Conservation (phyloP, 2,113 vertebrate species). For the Aphyosemion australe region DNA sequence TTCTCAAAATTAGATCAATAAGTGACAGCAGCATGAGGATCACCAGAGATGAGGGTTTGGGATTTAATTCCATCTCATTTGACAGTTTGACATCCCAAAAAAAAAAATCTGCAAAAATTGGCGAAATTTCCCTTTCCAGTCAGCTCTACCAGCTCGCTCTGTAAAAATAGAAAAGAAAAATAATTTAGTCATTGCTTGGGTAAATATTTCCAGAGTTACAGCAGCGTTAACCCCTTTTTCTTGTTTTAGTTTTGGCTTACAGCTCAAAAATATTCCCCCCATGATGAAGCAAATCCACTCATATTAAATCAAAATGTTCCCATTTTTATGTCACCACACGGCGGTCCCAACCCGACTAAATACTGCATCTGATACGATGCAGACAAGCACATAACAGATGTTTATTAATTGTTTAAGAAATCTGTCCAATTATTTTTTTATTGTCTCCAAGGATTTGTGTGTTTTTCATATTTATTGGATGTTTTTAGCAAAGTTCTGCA, state of each 20-base stretch:
- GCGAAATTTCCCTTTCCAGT: slow-evolving; percentile 20
- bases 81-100: background rate
- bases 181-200: slow-evolving; percentile 34
- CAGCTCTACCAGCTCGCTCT: slow-evolving; percentile 1
- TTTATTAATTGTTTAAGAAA: slow-evolving; percentile 26
- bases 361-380: background rate
- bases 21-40: slow-evolving; percentile 14
- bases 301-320: slow-evolving; percentile 14
- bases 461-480: slow-evolving; percentile 8
- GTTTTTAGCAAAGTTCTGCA: slow-evolving; percentile 1
- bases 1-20: slow-evolving; percentile 40
- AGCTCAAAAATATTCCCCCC: slow-evolving; percentile 6
- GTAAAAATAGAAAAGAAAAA: slow-evolving; percentile 16
- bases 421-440: slow-evolving; percentile 4
- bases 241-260: slow-evolving; percentile 8
- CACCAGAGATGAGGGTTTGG: slow-evolving; percentile 24
- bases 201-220: slow-evolving; percentile 29
- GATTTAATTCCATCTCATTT: slow-evolving; percentile 22
- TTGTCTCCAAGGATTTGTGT: slow-evolving; percentile 1
- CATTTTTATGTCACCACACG: background rate
- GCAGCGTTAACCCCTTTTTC: slow-evolving; percentile 8
- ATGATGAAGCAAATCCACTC: slow-evolving; percentile 12
- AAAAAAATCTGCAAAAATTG: slow-evolving; percentile 3
- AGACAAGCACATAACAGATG: slow-evolving; percentile 26
- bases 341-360: slow-evolving; percentile 6